Conservation (phyloP, 2,797 vertebrate species). For the Syngnathus rostellatus region DNA sequence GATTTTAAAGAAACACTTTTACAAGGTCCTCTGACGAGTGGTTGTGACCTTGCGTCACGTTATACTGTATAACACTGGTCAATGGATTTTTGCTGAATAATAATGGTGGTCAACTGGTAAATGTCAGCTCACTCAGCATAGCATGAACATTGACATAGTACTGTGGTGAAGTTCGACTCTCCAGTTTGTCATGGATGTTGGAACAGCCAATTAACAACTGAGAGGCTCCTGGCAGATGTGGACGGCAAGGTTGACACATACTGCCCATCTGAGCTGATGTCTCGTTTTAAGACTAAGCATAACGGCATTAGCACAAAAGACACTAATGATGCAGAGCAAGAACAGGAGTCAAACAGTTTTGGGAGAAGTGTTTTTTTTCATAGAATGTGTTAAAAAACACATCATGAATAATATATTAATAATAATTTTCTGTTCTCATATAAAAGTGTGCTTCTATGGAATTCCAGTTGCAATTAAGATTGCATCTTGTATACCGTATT, state of each 20-base stretch:
- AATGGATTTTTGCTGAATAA: too few relatives aligned
- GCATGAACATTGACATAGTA: constrained; percentile 31
- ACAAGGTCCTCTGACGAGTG: constrained; percentile 9
- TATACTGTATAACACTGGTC: too few relatives aligned
- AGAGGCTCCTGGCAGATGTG: constrained; percentile 25
- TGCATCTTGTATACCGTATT: too few relatives aligned
- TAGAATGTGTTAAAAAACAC: not conserved
- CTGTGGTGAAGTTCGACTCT: constrained; percentile 5
- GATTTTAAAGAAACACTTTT: constrained; percentile 11
- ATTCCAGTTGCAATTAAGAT: too few relatives aligned
- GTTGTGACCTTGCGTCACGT: constrained; percentile 7
- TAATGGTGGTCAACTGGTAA: constrained; percentile 3
- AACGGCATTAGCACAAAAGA: constrained; percentile 15
- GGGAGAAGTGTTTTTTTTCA: constrained; percentile 3
- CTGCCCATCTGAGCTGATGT: not conserved
- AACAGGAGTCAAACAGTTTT: constrained; percentile 9
- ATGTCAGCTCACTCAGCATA: constrained; percentile 25
- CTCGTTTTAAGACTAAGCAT: constrained; percentile 14
- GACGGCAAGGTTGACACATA: constrained; percentile 9
- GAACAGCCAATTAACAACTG: constrained; percentile 33
- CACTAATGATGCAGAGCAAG: constrained; percentile 25
- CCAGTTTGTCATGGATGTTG: constrained; percentile 31
- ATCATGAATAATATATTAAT: too few relatives aligned
- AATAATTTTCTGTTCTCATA: too few relatives aligned
- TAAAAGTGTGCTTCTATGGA: too few relatives aligned